Evolutionary conservation across 2,888 invertebrate genomes (phyloP).

Genomic region (Erebia ligea): DNA sequence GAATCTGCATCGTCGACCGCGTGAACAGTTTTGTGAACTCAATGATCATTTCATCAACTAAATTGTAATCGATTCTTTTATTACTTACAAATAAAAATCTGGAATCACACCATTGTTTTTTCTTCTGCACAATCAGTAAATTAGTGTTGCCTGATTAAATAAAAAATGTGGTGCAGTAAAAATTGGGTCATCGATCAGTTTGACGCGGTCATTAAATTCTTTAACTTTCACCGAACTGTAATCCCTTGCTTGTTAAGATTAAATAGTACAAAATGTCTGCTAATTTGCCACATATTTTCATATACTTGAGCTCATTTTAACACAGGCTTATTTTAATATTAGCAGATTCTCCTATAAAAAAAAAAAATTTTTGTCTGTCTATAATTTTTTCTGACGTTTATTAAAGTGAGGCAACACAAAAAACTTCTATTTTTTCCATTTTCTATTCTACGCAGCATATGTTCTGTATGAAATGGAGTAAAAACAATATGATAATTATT

Average conservation of each 20-base stretch:
- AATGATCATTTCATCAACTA: constrained; percentile 64
- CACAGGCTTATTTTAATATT: too few relatives aligned
- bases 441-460: not conserved
- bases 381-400: not conserved
- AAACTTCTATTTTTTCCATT: not conserved
- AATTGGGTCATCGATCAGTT: constrained; percentile 65
- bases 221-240: not conserved
- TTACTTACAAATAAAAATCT: constrained; percentile 84
- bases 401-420: not conserved
- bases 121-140: constrained; percentile 80
- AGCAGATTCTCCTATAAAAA: too few relatives aligned
- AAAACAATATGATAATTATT: too few relatives aligned
- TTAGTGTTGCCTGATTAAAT: constrained; percentile 68
- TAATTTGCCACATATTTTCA: too few relatives aligned
- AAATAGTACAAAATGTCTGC: too few relatives aligned
- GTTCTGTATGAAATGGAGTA: not conserved
- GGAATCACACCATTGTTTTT: constrained; percentile 84
- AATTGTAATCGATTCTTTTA: constrained; percentile 79
- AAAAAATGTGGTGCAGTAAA: constrained; percentile 51
- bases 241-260: not conserved
- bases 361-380: too few relatives aligned
- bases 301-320: too few relatives aligned
- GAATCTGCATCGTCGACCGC: constrained; percentile 55
- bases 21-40: constrained; percentile 59
- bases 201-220: not conserved